Evolutionary conservation across 2,113 vertebrate species (phyloP), one percentile per base, ranked within the genome.

Genomic region (Psilopogon haemacephalus): DNA sequence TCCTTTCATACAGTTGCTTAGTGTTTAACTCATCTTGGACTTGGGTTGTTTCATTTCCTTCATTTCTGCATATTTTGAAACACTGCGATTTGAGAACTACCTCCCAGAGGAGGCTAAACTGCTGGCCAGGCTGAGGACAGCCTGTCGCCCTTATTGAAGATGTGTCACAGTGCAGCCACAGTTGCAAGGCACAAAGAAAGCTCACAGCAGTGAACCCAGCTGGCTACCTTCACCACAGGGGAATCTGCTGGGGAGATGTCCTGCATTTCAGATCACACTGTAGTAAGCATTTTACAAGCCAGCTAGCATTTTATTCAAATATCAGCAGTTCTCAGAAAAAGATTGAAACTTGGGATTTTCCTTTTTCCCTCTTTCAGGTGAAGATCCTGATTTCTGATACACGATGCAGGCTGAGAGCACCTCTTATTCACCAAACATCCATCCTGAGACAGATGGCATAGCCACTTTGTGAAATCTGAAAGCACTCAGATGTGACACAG

Each of bases 401-500:
- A 60, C 27, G 18, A 76, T 7, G 10, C 52, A 60, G 56, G 42
- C 85, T 91, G 46, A 81, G 42, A 91, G 46, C 56, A 13, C 26
- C 56, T 77, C 75, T 87, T 77, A 93, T 30, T 81, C 46, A 83
- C 86, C 75, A 91, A 80, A 85, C 27, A 83, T 58, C 60, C 55
- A 0, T 4, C 3, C 33, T 63, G 75, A 89, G 87, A 94, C 95
- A 96, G 95, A 90, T 94, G 93, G 95, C 37, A 86, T 72, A 86
- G 86, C 50, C 48, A 93, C 79, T 88, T 73, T 70, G 82, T 84
- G 88, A 86, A 91, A 91, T 35, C 37, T 94, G 88, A 94, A 88
- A 80, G 93, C 85, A 96, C 75, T 95, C 92, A 96, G 88, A 83
- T 95, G 83, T 80, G 93, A 80, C 90, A 83, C 90, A 95, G 90